A percentile compares a stretch with the other conserved stretches of the same genome.
Conservation (phyloP, 2,113 vertebrate species). For the Boulengeromyrus knoepffleri region DNA sequence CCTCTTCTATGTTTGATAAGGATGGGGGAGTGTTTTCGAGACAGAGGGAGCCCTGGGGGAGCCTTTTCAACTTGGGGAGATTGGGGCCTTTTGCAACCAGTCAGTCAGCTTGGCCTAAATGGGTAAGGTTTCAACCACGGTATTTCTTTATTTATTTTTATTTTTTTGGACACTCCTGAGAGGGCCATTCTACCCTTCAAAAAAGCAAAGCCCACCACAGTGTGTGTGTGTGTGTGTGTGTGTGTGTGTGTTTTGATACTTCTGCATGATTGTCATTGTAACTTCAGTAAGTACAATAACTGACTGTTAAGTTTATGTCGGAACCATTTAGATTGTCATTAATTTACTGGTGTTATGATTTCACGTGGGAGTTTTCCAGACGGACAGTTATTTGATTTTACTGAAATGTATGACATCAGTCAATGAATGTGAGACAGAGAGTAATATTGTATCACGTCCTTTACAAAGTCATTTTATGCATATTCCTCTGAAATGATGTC, state of each 20-base stretch:
- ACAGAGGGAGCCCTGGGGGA: constrained; percentile 31
- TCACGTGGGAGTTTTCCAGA: neutral
- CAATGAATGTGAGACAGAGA: neutral
- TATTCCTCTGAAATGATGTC: neutral
- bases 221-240: neutral
- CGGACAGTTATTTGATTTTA: neutral
- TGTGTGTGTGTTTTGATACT: neutral
- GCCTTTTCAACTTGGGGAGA: constrained; percentile 37
- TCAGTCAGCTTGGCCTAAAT: neutral
- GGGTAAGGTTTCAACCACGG: neutral
- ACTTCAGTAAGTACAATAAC: neutral
- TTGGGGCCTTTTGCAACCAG: constrained; percentile 23
- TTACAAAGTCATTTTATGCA: neutral
- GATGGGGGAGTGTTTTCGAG: constrained; percentile 20
- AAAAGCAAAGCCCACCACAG: neutral
- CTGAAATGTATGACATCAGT: neutral
- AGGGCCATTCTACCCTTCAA: neutral
- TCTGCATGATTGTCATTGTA: neutral
- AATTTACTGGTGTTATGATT: neutral
- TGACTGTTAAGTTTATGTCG: neutral
- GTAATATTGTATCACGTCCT: neutral
- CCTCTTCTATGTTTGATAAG: constrained; percentile 8
- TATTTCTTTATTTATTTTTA: neutral
- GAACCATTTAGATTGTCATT: neutral
- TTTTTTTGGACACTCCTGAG: neutral